Evolutionary conservation across 2,888 invertebrate species (phyloP), one percentile per base, ranked within the genome.

Genomic region (Hetaerina titia): DNA sequence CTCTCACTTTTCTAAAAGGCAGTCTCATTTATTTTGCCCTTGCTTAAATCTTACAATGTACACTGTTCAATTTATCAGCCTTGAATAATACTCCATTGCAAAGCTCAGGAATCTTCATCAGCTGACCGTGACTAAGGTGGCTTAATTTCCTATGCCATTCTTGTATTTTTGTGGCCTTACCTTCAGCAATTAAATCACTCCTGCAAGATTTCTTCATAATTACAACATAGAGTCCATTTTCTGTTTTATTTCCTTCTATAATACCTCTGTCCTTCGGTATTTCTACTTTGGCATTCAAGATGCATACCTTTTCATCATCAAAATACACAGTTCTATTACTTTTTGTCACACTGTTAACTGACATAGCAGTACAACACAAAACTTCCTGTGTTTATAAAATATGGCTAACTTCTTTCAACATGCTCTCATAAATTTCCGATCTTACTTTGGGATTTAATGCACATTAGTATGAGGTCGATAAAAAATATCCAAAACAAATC

Each of bases 91-190:
- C 31, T 81, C 74, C 25, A 81, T 31, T 81, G 74, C 74, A 81
- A 9, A 81, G 74, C 74, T 81, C 25, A 5, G 74, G 74, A n/a
- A 81, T 81, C 74, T 81, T 81, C 74, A 81, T 81, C 25, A 31
- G 74, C 74, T 81, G 25, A 11, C 74, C 31, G 74, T 81, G n/a
- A 81, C 74, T 31, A 15, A 81, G 25, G 74, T 25, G 74, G 25
- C 31, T 25, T 81, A 25, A 81, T 81, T 81, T 81, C 74, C 74
- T 81, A 9, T 81, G 74, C 74, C 74, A 81, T 81, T 81, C 31
- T 81, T 25, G 25, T 31, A 81, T 81, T 13, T 9, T 25, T 74
- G 74, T 81, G 25, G 74, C n/a, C 74, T 81, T 81, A 8, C 15
- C 31, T 81, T 81, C 74, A 81, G 31, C 25, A 81, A 81, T 81